Evolutionary conservation across 2,888 invertebrate species (phyloP).

Genomic region (Zelleria hepariella): DNA sequence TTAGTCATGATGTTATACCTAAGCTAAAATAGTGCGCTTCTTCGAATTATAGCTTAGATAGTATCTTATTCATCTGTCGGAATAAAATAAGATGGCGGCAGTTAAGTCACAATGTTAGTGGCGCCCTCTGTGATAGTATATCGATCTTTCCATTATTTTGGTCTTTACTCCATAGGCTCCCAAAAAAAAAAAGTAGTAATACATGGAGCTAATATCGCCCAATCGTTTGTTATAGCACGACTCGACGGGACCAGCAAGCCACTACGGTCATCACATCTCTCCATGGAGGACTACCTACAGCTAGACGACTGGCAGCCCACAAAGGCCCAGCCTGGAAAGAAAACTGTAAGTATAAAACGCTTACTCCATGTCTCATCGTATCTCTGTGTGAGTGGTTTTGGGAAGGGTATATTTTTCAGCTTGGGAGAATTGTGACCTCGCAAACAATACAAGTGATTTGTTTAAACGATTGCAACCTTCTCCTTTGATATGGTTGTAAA

Average conservation of each 20-base stretch:
- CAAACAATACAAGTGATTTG: too few relatives aligned
- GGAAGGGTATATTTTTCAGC: too few relatives aligned
- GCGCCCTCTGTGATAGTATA: too few relatives aligned
- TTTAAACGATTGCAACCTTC: neutral
- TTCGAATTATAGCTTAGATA: too few relatives aligned
- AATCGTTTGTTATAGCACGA: slow-evolving; percentile 79
- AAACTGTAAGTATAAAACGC: slow-evolving; percentile 78
- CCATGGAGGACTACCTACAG: slow-evolving; percentile 95
- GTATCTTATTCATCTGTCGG: too few relatives aligned
- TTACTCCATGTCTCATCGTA: neutral
- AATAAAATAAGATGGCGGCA: too few relatives aligned
- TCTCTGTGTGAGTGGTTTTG: neutral
- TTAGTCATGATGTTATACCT: too few relatives aligned
- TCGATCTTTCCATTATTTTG: too few relatives aligned
- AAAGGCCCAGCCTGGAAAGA: slow-evolving; percentile 81
- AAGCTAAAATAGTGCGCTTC: too few relatives aligned
- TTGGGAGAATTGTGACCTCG: too few relatives aligned
- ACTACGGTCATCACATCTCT: slow-evolving; percentile 76
- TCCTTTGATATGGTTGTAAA: neutral
- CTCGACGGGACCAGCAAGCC: slow-evolving; percentile 91
- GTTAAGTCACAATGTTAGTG: too few relatives aligned
- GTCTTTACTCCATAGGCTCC: neutral
- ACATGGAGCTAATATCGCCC: slow-evolving; percentile 17
- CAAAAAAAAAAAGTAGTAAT: neutral
- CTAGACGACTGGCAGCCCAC: slow-evolving; percentile 82